Percentiles rank a stretch among this genome's conserved stretches.
phyloP scores from a whole-genome alignment of 2,888 invertebrate genomes.

The Cataglyphis rosenhaueri region DNA sequence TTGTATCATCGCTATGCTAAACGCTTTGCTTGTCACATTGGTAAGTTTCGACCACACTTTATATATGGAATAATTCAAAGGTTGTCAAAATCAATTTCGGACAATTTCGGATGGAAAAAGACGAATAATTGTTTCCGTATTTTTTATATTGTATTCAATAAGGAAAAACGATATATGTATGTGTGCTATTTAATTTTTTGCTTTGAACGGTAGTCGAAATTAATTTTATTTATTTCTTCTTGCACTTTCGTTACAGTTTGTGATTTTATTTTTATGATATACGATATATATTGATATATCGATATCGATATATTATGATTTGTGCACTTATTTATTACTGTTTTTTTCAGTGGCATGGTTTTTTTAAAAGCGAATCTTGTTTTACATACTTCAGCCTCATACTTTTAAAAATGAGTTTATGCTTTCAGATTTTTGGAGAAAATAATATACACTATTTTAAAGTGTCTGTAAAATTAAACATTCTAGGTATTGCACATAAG shows the following conservation, averaged over 20 bases:
- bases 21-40: conserved; percentile 60
- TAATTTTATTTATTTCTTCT: background rate
- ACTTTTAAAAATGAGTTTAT: background rate
- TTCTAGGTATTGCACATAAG: conserved; percentile 49
- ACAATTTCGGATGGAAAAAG: background rate
- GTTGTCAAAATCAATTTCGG: conserved; percentile 7
- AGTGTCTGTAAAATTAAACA: background rate
- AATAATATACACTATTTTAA: background rate
- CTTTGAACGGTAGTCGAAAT: background rate
- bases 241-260: background rate
- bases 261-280: background rate
- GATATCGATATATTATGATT: background rate
- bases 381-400: background rate
- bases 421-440: conserved; percentile 13
- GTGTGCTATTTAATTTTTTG: background rate
- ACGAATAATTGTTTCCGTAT: background rate
- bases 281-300: background rate
- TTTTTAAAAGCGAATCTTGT: background rate
- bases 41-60: conserved; percentile 52
- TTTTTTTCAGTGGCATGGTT: conserved; percentile 1
- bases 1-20: conserved; percentile 56
- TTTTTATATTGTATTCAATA: background rate
- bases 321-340: background rate
- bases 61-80: background rate
- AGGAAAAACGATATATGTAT: background rate